These are phyloP conservation scores for Dipodomys merriami DNA, from an alignment of 2,113 vertebrate species.

Conservation along the genomic window DNA sequence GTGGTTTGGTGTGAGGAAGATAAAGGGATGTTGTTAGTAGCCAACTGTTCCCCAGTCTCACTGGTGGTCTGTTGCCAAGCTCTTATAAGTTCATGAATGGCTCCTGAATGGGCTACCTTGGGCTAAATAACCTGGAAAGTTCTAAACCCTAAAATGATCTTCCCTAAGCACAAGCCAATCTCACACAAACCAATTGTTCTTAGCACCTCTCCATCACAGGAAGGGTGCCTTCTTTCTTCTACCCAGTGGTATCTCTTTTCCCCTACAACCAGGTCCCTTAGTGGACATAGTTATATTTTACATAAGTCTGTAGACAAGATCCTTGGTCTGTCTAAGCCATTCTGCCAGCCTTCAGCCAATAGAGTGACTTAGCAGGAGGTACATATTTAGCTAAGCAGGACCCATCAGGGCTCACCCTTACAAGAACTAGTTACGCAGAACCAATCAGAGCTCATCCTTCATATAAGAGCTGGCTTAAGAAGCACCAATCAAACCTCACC, in stretches of 20 bases:
- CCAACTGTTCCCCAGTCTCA: background rate
- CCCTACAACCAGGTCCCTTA: background rate
- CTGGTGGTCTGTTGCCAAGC: background rate
- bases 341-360: background rate
- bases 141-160: background rate
- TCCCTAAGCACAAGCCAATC: background rate
- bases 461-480: too few relatives aligned
- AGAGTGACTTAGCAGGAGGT: background rate
- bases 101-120: background rate
- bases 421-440: too few relatives aligned
- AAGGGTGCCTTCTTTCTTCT: background rate
- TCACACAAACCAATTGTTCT: background rate
- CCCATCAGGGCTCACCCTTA: too few relatives aligned
- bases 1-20: background rate
- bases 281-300: background rate
- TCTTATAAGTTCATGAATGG: background rate
- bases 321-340: background rate
- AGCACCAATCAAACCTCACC: too few relatives aligned
- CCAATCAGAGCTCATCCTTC: too few relatives aligned
- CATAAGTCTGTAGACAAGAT: background rate
- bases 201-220: background rate
- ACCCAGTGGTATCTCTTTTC: background rate
- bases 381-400: background rate
- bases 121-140: background rate
- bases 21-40: fast-evolving